Conservation (phyloP, 2,797 vertebrate genomes). For the Gymnothorax reevesii region DNA sequence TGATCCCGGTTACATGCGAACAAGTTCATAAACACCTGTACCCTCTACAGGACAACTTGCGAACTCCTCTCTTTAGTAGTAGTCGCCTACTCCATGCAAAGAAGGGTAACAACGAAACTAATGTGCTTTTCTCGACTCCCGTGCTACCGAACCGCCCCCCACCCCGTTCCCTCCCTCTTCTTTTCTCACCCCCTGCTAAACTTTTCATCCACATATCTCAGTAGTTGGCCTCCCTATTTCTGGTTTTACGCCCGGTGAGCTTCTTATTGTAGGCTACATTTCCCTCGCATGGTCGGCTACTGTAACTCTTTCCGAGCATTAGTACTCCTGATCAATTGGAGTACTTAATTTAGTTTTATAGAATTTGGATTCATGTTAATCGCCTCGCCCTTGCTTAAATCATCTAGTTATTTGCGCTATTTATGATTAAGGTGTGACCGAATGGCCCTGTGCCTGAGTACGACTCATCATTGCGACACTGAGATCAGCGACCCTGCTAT, state of each 20-base stretch:
- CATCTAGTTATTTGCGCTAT: neutral
- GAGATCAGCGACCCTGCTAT: neutral
- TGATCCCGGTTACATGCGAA: neutral
- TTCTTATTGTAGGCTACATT: neutral
- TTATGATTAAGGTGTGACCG: neutral
- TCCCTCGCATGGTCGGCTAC: neutral
- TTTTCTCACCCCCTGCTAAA: neutral
- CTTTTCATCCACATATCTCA: neutral
- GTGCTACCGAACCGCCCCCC: slow-evolving; percentile 11
- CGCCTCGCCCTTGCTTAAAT: neutral
- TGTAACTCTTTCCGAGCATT: neutral
- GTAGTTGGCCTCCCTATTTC: slow-evolving; percentile 21
- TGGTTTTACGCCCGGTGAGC: neutral
- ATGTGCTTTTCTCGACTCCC: slow-evolving; percentile 9
- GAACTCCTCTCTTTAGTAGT: neutral
- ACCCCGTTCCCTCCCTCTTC: slow-evolving; percentile 6
- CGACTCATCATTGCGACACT: neutral
- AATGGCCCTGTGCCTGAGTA: neutral
- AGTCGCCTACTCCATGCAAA: neutral
- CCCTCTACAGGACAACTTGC: neutral
- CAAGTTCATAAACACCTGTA: slow-evolving; percentile 16
- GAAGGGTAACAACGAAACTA: neutral
- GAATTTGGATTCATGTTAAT: neutral
- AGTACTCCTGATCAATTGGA: too few relatives aligned
- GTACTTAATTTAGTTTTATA: neutral